Conservation (phyloP, 2,113 vertebrate species). For the Mesoclemmys tuberculata region DNA sequence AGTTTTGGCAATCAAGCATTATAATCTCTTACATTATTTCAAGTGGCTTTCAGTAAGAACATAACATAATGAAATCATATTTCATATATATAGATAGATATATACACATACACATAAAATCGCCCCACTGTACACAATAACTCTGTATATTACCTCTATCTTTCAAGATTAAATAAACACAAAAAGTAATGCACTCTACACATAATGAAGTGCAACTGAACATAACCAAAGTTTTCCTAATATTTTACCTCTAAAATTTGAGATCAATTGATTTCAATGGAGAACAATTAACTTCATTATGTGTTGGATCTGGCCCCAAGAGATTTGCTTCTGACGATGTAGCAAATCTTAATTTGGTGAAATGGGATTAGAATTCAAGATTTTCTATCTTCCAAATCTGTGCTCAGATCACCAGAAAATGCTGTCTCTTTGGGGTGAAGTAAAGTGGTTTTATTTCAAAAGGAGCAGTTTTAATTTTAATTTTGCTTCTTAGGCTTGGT, state of each 20-base stretch:
- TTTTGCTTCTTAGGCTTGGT: neutral
- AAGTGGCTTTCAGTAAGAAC: slow-evolving; percentile 18
- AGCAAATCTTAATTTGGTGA: neutral
- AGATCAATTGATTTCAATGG: slow-evolving; percentile 18
- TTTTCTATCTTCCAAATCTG: neutral
- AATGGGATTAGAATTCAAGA: neutral
- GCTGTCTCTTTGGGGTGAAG: neutral
- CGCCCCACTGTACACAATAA: slow-evolving; percentile 16
- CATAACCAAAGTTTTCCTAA: slow-evolving; percentile 50
- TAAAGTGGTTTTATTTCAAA: neutral
- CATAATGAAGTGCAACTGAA: slow-evolving; percentile 51
- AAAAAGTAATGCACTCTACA: slow-evolving; percentile 24
- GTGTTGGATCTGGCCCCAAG: neutral
- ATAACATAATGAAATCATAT: slow-evolving; percentile 35
- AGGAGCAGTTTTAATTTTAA: neutral
- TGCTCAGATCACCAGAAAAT: neutral
- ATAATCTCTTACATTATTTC: slow-evolving; percentile 14
- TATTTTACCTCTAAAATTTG: slow-evolving; percentile 43
- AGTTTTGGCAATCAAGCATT: slow-evolving; percentile 18
- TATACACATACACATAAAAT: slow-evolving; percentile 13
- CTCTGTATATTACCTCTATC: slow-evolving; percentile 51
- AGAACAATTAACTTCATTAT: neutral
- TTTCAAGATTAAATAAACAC: slow-evolving; percentile 57
- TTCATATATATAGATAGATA: no score
- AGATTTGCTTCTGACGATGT: neutral